phyloP scores from a whole-genome alignment of 2,797 vertebrate genomes.

The Prionace glauca region DNA sequence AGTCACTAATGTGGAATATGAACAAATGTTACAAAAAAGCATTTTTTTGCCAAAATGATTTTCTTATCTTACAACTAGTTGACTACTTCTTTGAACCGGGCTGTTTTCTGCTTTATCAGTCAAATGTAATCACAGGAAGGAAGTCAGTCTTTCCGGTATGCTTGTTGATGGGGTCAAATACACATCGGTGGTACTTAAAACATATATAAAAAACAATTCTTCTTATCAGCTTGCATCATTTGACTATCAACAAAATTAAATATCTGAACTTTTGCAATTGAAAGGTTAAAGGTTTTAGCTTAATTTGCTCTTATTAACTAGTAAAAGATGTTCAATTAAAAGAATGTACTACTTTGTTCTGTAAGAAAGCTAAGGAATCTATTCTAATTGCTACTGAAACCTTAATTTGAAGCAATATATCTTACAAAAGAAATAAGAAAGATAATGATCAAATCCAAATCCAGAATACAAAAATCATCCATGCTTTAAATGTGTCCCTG shows the following conservation, averaged over 20 bases:
- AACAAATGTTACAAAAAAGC: not conserved
- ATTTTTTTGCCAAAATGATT: no score
- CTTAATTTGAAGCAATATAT: not conserved
- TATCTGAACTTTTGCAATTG: not conserved
- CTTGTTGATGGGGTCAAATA: not conserved
- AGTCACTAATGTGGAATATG: not conserved
- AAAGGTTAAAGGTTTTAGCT: not conserved
- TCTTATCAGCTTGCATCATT: not conserved
- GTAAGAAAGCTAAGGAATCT: not conserved
- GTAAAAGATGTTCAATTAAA: not conserved
- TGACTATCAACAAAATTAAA: not conserved
- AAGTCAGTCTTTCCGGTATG: slow-evolving; percentile 24
- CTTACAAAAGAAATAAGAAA: not conserved
- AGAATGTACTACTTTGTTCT: not conserved
- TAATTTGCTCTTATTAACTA: not conserved
- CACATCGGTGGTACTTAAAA: not conserved
- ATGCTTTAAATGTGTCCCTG: not conserved
- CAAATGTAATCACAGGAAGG: slow-evolving; percentile 34
- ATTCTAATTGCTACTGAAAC: not conserved
- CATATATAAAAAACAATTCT: not conserved
- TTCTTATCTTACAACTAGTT: slow-evolving; percentile 13
- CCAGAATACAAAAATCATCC: not conserved
- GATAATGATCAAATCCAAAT: no score
- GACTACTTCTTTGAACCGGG: not conserved
- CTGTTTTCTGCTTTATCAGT: slow-evolving; percentile 27